Evolutionary conservation across 1,140 invertebrate species (phyloP), one percentile per base, ranked within the genome.

Genomic region (Holotrichia oblita): DNA sequence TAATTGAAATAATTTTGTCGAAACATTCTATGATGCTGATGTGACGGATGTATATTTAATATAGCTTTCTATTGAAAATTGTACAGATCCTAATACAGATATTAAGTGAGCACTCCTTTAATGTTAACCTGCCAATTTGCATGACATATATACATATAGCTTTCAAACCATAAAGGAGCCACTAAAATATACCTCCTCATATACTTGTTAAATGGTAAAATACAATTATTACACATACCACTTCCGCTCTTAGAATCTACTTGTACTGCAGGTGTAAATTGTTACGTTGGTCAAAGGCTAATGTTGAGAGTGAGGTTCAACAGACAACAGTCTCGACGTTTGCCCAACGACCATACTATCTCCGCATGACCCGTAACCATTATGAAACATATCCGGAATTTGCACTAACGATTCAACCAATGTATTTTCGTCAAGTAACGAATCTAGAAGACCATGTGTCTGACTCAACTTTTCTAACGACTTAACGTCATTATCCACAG

Each of bases 401-500:
- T 86, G 84, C 42, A 84, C 86, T 14, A 87, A 79, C 0, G 85
- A 85, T 82, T 87, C 86, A 3, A 85, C 82, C 61, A 87, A 79
- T 27, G 81, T 81, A 76, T 86, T 83, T 73, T 87, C 86, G 61
- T 86, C 85, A 77, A 85, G 73, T 20, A 86, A 81, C 9, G 85
- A 85, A 78, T 91, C 89, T 78, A 90, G 83, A 41, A 91, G 83
- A 77, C 90, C 89, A 81, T 93, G 91, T 8, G 90, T 89, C 79
- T 91, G 90, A 64, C 92, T 92, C 85, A 93, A 89, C 86, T 93
- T 92, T 84, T 93, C 92, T 81, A 94, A 86, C 79, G 92, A 93
- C 83, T 93, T 90, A n/a, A 94, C 91, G 82, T 93, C 93, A 84
- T 93, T 93, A 83, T 95, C 91, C 61, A 95, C 95, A n/a, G 93